phyloP scores from a whole-genome alignment of 92 coral and sea anemone species.

The Palythoa grandis region DNA sequence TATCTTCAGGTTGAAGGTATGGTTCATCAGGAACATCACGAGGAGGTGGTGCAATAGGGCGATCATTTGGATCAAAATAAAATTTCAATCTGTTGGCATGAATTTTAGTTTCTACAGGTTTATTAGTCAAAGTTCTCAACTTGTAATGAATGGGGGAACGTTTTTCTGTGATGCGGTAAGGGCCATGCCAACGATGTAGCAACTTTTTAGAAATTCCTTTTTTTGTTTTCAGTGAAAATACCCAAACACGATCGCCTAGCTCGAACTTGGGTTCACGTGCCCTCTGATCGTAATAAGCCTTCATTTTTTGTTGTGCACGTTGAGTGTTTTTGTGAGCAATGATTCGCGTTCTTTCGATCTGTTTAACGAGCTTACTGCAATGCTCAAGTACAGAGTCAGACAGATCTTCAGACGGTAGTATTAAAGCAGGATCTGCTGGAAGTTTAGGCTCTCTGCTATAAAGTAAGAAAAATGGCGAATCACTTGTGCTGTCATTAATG shows the following conservation, averaged over 20 bases:
- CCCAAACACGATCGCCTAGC: slow-evolving; percentile 46
- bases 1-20: slow-evolving; percentile 5
- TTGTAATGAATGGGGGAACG: slow-evolving; percentile 58
- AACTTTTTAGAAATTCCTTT: slow-evolving; percentile 28
- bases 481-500: slow-evolving; percentile 51
- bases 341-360: slow-evolving; percentile 61
- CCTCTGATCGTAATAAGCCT: slow-evolving; percentile 7
- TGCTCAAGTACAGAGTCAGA: slow-evolving; percentile 62
- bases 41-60: slow-evolving; percentile 51
- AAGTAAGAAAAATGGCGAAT: slow-evolving; percentile 61
- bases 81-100: slow-evolving; percentile 63
- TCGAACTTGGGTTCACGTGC: slow-evolving; percentile 32
- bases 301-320: slow-evolving; percentile 36
- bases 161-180: slow-evolving; percentile 50
- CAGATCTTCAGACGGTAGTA: slow-evolving; percentile 48
- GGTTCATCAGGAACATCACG: slow-evolving; percentile 10
- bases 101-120: slow-evolving; percentile 47
- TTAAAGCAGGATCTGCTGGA: slow-evolving; percentile 60
- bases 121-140: slow-evolving; percentile 43
- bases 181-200: slow-evolving; percentile 37
- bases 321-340: slow-evolving; percentile 1
- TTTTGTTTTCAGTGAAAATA: slow-evolving; percentile 28
- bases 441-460: slow-evolving; percentile 64
- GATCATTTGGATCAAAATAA: slow-evolving; percentile 50
- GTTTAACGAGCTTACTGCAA: slow-evolving; percentile 51